Percentiles rank a stretch among this genome's conserved stretches.
These are phyloP conservation scores for Drusus annulatus DNA, from an alignment of 1,140 invertebrate genomes.

Conservation along the genomic window DNA sequence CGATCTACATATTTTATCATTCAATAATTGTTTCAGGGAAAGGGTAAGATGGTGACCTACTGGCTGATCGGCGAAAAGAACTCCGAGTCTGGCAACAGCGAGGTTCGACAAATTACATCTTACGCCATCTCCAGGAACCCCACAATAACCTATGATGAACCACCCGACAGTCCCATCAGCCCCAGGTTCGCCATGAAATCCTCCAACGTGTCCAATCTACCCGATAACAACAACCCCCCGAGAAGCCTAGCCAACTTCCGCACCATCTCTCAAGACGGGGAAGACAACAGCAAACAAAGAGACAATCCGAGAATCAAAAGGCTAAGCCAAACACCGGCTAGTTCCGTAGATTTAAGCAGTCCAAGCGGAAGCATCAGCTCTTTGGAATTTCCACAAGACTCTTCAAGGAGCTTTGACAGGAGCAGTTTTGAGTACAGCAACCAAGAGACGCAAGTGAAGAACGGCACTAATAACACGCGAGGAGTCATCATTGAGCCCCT, in stretches of 20 bases:
- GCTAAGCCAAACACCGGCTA: conserved; percentile 51
- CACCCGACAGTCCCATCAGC: conserved; percentile 54
- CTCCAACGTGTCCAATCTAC: background rate
- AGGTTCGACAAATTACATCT: conserved; percentile 26
- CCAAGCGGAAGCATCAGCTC: conserved; percentile 56
- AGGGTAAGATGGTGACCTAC: conserved; percentile 91
- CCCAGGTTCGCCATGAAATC: conserved; percentile 43
- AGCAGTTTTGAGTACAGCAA: conserved; percentile 24
- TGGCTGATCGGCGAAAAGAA: conserved; percentile 86
- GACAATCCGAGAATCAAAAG: conserved; percentile 46
- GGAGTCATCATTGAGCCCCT: background rate
- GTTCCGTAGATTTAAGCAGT: conserved; percentile 54
- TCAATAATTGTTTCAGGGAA: conserved; percentile 82
- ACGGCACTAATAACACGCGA: conserved; percentile 44
- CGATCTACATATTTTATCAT: no score
- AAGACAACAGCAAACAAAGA: conserved; percentile 44
- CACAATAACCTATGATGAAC: conserved; percentile 56
- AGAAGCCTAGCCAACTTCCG: conserved; percentile 16
- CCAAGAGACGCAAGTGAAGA: conserved; percentile 41
- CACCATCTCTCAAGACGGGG: conserved; percentile 49
- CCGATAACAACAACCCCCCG: conserved; percentile 16
- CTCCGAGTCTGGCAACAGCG: conserved; percentile 14
- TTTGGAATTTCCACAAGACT: conserved; percentile 51
- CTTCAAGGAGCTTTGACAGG: conserved; percentile 35
- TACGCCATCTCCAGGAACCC: conserved; percentile 53